Conservation (phyloP, 1,140 invertebrate species). For the Sycophila sp. region DNA sequence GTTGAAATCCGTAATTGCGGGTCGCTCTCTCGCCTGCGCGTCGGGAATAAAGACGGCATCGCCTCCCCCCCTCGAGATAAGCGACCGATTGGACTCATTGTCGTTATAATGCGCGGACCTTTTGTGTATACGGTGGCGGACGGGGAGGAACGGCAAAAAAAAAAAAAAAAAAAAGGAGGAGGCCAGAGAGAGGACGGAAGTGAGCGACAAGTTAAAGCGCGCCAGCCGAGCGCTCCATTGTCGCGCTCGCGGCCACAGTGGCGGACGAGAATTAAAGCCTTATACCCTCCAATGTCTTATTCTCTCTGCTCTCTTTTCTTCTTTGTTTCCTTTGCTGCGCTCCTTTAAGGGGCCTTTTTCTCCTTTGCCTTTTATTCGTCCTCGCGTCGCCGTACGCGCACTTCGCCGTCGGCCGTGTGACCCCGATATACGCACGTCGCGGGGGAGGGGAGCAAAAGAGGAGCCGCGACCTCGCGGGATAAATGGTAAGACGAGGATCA, state of each 20-base stretch:
- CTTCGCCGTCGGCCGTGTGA: no score
- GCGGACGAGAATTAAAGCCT: background rate
- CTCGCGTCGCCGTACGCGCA: no score
- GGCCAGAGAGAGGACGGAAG: slow-evolving; percentile 1
- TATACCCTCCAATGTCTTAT: background rate
- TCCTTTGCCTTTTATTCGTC: background rate
- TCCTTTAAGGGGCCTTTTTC: background rate
- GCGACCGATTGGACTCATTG: slow-evolving; percentile 21
- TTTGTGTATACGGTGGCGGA: background rate
- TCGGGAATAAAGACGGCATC: background rate
- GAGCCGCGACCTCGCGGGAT: no score
- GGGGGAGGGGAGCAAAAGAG: background rate
- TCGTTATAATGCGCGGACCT: background rate
- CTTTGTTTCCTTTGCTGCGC: background rate
- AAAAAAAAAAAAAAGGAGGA: background rate
- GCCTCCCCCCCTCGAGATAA: slow-evolving; percentile 19
- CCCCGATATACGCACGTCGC: background rate
- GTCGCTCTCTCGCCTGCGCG: background rate
- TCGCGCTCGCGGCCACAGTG: background rate
- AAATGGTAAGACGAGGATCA: no score
- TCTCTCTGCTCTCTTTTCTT: background rate
- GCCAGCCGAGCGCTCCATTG: no score
- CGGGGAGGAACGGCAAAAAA: background rate
- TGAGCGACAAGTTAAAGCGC: slow-evolving; percentile 26
- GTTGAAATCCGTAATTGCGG: slow-evolving; percentile 29